Base-by-base conservation (phyloP, 2,113 vertebrate species). In the Cryptotis parvus region DNA sequence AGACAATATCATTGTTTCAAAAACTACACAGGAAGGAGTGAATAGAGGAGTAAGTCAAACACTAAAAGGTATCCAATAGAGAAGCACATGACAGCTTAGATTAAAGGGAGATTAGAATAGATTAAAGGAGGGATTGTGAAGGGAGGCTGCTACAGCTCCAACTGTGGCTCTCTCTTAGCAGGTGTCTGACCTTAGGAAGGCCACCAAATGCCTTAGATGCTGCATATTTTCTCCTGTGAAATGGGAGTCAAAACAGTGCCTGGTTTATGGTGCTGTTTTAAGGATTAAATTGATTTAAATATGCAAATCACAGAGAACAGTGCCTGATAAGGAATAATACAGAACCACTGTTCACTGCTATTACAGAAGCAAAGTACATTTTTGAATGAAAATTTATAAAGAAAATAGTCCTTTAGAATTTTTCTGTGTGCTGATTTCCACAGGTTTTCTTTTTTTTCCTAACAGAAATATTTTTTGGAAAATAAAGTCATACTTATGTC, bases 271-370 rank as follows among this genome's bases (percentile, higher is more conserved):
- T 11, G 9, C 15, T 45, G 11, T 39, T 33, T 43, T 49, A 66
- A 70, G 24, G 33, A 92, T 61, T 72, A 87, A 88, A n/a, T 85
- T 33, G 70, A 73, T 58, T 33, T 66, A 69, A 68, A 35, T 39
- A 35, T 68, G 49, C 49, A 83, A 49, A 61, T 75, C 22, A 39
- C 43, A 72, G 29, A 68, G 52, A 73, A 73, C 0, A 70, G 18
- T 35, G 15, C 6, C 80, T 84, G 43, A 15, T 29, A 29, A 26
- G 3, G 27, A 84, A 9, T 69, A 63, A 58, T 58, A 18, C 18
- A 87, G 8, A 12, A 35, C 29, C 18, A 8, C 58, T 65, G 35
- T 63, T n/a, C 52, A 33, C 37, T 70, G 66, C 58, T 65, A 87
- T 49, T 68, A 20, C 6, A 41, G 63, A 78, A 89, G 45, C 6